Conservation (phyloP, 2,888 invertebrate species). For the Eupithecia insigniata region DNA sequence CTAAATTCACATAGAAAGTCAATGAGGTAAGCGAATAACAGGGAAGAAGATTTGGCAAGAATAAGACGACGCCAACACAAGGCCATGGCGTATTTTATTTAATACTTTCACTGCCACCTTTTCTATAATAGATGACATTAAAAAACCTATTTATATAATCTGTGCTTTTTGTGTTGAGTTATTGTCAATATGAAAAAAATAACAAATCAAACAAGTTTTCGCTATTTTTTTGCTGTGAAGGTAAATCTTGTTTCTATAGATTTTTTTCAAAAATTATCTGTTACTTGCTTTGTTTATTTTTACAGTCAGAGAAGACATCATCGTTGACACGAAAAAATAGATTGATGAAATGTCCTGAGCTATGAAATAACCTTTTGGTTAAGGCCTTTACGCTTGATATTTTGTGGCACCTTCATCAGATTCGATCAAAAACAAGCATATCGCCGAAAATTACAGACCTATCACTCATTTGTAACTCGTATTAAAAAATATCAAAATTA, state of each 20-base stretch:
- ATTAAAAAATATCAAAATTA: background rate
- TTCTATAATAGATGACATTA: slow-evolving; percentile 23
- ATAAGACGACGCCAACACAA: slow-evolving; percentile 25
- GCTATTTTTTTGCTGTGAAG: background rate
- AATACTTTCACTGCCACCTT: slow-evolving; percentile 30
- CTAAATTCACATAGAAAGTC: slow-evolving; percentile 19
- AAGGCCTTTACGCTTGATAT: background rate
- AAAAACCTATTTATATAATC: background rate
- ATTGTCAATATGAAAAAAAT: background rate
- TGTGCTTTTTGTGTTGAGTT: background rate
- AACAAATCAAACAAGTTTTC: background rate
- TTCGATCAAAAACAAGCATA: background rate
- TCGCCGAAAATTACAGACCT: too few species aligned
- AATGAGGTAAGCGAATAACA: slow-evolving; percentile 25
- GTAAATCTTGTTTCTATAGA: background rate
- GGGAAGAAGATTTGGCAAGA: slow-evolving; percentile 34
- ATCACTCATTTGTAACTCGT: background rate
- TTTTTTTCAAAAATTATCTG: background rate
- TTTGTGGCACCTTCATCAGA: background rate
- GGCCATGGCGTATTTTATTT: slow-evolving; percentile 36
- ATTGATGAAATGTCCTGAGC: background rate
- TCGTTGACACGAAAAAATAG: background rate
- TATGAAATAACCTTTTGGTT: background rate
- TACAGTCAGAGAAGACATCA: background rate
- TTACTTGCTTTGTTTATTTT: background rate